Evolutionary conservation across 2,888 invertebrate species (phyloP), one percentile per base, ranked within the genome.

Genomic region (Abscondita cerata): DNA sequence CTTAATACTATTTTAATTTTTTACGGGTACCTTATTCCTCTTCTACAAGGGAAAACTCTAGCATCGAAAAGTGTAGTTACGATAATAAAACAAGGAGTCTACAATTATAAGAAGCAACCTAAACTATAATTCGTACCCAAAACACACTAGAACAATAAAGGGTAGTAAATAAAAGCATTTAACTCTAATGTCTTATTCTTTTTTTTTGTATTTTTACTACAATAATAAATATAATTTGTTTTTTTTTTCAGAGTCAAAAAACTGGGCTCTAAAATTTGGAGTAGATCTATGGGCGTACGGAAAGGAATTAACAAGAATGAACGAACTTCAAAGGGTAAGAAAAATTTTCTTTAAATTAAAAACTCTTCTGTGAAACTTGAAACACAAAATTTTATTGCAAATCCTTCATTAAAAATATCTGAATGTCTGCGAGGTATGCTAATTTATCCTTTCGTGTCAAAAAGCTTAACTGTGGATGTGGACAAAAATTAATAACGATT

Each of bases 211-310:
- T n/a, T n/a, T n/a, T n/a, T n/a, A n/a, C n/a, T n/a, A n/a, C n/a
- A n/a, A n/a, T n/a, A n/a, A n/a, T n/a, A n/a, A n/a, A n/a, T n/a
- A n/a, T n/a, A n/a, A n/a, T n/a, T n/a, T n/a, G n/a, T n/a, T n/a
- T n/a, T n/a, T n/a, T 11, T 19, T 44, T 89, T 89, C 62, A 87
- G 95, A 94, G 85, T 93, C 95, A 70, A 91, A 92, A 81, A 94
- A 94, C 80, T 94, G 94, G 94, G 95, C 95, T 69, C 82, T 94
- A 67, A 92, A 93, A 82, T 94, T 95, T 77, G 95, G 94, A 72
- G 92, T 93, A 68, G 93, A 93, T 82, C 83, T 94, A 68, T 94
- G 93, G 93, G 92, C 93, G 81, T 93, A 92, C 74, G 93, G 93
- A 65, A 86, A 89, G 76, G 91, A 92, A 81, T 90, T 91, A 78